phyloP scores from a whole-genome alignment of 1,140 invertebrate species.

The Nomia melanderi region DNA sequence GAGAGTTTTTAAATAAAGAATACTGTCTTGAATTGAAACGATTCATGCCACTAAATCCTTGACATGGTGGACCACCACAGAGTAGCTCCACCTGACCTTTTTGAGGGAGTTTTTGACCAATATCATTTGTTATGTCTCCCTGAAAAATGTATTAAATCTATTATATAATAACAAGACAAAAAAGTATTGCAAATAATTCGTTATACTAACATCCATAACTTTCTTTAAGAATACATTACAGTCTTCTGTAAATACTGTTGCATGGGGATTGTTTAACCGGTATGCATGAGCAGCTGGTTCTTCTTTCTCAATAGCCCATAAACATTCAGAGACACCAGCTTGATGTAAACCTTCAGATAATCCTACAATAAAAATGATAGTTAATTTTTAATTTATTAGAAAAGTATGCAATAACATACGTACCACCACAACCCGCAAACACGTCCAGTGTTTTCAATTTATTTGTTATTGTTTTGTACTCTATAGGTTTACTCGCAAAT shows the following conservation, averaged over 20 bases:
- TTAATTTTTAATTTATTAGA: background rate
- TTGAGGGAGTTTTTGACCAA: conserved; percentile 86
- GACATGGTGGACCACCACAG: conserved; percentile 95
- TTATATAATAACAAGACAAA: background rate
- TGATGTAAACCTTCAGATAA: conserved; percentile 88
- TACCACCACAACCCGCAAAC: conserved; percentile 94
- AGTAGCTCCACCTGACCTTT: conserved; percentile 92
- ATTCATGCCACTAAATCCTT: conserved; percentile 96
- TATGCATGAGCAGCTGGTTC: conserved; percentile 90
- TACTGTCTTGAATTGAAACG: conserved; percentile 93
- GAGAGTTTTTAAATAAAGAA: conserved; percentile 93
- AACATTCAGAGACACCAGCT: conserved; percentile 85
- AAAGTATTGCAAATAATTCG: background rate
- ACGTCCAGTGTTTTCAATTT: conserved; percentile 89
- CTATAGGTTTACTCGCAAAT: conserved; percentile 62
- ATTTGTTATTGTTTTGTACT: conserved; percentile 72
- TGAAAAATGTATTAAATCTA: conserved; percentile 57
- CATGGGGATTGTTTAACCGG: conserved; percentile 88
- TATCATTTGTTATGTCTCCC: conserved; percentile 81
- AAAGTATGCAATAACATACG: conserved; percentile 26
- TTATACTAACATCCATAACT: conserved; percentile 70
- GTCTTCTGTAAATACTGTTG: conserved; percentile 90
- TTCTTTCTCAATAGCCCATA: conserved; percentile 93
- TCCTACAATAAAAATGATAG: conserved; percentile 60
- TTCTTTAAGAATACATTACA: conserved; percentile 87